phyloP scores from a whole-genome alignment of 1,140 invertebrate genomes.

The Scaptodrosophila lebanonensis region DNA sequence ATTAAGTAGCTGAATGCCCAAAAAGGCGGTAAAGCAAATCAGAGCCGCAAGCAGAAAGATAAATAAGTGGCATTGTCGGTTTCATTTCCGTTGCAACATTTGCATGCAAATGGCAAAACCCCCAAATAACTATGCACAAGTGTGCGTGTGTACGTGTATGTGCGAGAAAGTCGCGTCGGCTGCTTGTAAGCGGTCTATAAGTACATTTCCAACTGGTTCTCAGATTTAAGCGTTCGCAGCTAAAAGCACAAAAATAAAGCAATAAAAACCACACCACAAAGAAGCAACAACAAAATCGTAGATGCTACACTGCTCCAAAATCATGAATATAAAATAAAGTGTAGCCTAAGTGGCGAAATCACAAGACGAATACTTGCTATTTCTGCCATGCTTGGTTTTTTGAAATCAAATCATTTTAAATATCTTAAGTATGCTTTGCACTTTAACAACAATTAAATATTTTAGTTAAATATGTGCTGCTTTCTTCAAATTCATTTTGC shows the following conservation, averaged over 20 bases:
- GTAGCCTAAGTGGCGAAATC: too few relatives aligned
- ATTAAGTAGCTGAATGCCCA: constrained; percentile 27
- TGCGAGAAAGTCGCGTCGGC: background rate
- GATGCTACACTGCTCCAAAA: too few relatives aligned
- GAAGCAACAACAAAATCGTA: too few relatives aligned
- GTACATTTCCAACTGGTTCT: constrained; percentile 67
- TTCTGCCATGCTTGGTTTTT: too few relatives aligned
- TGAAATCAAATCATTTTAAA: too few relatives aligned
- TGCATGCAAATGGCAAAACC: constrained; percentile 68
- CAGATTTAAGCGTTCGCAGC: constrained; percentile 62
- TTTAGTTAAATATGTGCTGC: too few relatives aligned
- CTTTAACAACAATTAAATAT: too few relatives aligned
- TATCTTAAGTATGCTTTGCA: too few relatives aligned
- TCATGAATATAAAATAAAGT: too few relatives aligned
- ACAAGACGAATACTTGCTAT: too few relatives aligned
- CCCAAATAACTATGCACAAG: background rate
- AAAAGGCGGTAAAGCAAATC: constrained; percentile 69
- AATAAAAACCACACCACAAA: constrained; percentile 71
- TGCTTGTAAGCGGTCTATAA: constrained; percentile 66
- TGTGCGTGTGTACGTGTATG: constrained; percentile 9
- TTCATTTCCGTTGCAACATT: constrained; percentile 73
- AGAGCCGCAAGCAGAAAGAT: constrained; percentile 73
- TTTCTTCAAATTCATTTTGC: too few relatives aligned
- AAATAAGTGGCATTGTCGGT: constrained; percentile 75
- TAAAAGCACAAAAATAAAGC: constrained; percentile 70